These are phyloP conservation scores for Sander vitreus DNA, from an alignment of 2,113 vertebrate genomes.

Conservation along the genomic window DNA sequence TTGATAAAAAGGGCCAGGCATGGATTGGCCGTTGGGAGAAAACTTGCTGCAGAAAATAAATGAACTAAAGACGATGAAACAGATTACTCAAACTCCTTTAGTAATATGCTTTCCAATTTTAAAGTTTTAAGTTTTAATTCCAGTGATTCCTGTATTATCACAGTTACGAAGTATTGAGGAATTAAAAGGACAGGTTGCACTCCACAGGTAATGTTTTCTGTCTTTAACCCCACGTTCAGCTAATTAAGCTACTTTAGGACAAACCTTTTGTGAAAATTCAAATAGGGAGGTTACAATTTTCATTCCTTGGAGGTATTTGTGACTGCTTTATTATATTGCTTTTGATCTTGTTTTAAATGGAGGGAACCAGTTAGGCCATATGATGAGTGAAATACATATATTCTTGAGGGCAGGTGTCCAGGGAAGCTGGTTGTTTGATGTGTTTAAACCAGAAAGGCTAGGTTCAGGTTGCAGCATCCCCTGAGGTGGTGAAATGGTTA, in stretches of 20 bases:
- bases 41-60: background rate
- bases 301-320: constrained; percentile 56
- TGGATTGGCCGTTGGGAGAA: background rate
- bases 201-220: constrained; percentile 15
- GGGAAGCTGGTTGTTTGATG: constrained; percentile 43
- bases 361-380: constrained; percentile 50
- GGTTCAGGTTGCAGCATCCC: constrained; percentile 43
- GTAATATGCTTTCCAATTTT: constrained; percentile 1
- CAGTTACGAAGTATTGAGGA: background rate
- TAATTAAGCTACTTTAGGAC: constrained; percentile 38
- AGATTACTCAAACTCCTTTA: background rate
- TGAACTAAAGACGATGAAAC: background rate
- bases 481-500: constrained; percentile 50
- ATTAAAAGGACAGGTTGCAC: constrained; percentile 24
- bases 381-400: constrained; percentile 62
- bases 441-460: constrained; percentile 62
- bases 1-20: constrained; percentile 1
- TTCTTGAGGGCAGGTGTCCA: constrained; percentile 58
- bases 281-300: constrained; percentile 63
- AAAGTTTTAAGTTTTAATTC: background rate
- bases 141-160: background rate
- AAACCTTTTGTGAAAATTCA: constrained; percentile 71
- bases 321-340: constrained; percentile 72
- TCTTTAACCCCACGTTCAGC: constrained; percentile 57
- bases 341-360: constrained; percentile 71